Evolutionary conservation across 2,113 vertebrate species (phyloP).

Genomic region (Kryptolebias marmoratus): DNA sequence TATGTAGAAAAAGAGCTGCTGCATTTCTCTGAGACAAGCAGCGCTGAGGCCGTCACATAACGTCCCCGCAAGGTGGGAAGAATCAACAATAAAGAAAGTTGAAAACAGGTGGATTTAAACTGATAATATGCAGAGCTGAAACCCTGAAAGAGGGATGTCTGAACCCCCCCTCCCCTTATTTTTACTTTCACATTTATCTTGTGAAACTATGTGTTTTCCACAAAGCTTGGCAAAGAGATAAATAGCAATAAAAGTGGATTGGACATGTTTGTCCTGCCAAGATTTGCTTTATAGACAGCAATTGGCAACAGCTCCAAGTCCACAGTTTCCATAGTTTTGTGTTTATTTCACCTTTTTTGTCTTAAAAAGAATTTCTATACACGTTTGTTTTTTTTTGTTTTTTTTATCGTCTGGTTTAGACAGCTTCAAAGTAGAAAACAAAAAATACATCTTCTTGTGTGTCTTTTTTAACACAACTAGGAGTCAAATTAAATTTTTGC

Average conservation of each 20-base stretch:
- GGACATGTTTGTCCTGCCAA: constrained; percentile 55
- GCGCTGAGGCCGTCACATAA: no score
- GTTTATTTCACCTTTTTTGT: constrained; percentile 66
- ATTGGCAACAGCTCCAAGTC: constrained; percentile 67
- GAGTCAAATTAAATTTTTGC: no score
- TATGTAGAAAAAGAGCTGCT: constrained; percentile 67
- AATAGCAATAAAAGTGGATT: constrained; percentile 70
- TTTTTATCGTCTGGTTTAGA: no score
- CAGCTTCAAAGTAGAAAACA: no score
- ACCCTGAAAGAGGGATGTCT: constrained; percentile 28
- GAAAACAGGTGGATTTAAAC: constrained; percentile 11
- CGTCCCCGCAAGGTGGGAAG: constrained; percentile 33
- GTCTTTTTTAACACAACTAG: no score
- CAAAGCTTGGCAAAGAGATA: constrained; percentile 49
- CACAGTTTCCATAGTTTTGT: constrained; percentile 44
- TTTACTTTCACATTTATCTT: constrained; percentile 65
- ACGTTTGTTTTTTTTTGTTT: no score
- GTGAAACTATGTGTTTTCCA: constrained; percentile 65
- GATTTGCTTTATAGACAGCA: constrained; percentile 61
- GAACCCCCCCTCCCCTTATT: constrained; percentile 38
- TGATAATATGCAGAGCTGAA: constrained; percentile 25
- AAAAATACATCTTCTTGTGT: no score
- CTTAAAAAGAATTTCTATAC: no score
- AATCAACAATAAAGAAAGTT: constrained; percentile 26
- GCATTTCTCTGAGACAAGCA: neutral